A percentile compares a stretch with the other conserved stretches of the same genome.
phyloP scores from a whole-genome alignment of 2,797 vertebrate species.

The Forpus xanthops region DNA sequence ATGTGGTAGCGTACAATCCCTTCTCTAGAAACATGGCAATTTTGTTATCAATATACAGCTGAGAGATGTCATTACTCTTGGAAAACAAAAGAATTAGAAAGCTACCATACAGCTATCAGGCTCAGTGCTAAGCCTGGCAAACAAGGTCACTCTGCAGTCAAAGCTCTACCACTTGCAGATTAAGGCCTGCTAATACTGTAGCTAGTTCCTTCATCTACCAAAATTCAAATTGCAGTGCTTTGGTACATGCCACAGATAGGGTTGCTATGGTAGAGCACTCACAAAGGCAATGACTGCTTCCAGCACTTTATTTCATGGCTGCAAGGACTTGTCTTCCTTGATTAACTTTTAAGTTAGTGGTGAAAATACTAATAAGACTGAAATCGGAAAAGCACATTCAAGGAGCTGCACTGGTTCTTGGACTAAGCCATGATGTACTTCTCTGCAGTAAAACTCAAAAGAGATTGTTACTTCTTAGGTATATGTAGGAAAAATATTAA shows the following conservation, averaged over 20 bases:
- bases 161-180: background rate
- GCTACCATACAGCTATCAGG: background rate
- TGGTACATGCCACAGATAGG: background rate
- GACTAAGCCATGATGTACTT: background rate
- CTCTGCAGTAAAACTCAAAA: background rate
- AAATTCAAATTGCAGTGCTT: background rate
- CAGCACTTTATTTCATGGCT: slow-evolving; percentile 34
- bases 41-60: background rate
- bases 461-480: background rate
- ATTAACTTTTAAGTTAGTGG: slow-evolving; percentile 24
- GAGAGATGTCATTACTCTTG: background rate
- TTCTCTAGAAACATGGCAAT: background rate
- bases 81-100: slow-evolving; percentile 1
- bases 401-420: background rate
- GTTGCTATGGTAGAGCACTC: background rate
- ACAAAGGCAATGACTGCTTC: background rate
- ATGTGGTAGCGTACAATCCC: background rate
- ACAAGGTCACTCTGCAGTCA: background rate
- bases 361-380: slow-evolving; percentile 22
- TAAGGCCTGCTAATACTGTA: background rate
- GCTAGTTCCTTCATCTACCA: background rate
- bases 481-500: background rate
- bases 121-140: fast-evolving
- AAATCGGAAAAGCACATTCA: background rate
- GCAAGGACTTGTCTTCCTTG: slow-evolving; percentile 35